phyloP scores from a whole-genome alignment of 2,113 vertebrate species.

The Rutilus rutilus region DNA sequence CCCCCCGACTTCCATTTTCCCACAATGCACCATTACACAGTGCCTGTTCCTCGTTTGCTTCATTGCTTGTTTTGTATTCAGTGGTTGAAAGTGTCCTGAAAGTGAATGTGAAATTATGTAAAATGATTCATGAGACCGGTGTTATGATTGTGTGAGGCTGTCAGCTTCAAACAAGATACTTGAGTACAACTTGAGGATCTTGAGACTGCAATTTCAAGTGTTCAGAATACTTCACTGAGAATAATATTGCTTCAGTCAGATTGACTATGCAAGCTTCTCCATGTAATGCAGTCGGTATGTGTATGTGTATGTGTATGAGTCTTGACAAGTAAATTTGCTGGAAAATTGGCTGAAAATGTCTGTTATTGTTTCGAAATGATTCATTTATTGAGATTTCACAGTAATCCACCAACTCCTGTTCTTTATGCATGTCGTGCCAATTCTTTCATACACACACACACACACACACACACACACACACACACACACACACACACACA shows the following conservation, averaged over 20 bases:
- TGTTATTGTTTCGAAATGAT: slow-evolving; percentile 28
- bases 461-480: neutral
- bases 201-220: neutral
- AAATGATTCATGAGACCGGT: neutral
- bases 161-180: slow-evolving; percentile 8
- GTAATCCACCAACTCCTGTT: slow-evolving; percentile 28
- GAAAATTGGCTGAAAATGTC: slow-evolving; percentile 26
- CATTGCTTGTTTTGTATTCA: slow-evolving; percentile 20
- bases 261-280: neutral
- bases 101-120: slow-evolving; percentile 14
- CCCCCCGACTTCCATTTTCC: slow-evolving; percentile 52
- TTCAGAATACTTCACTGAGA: neutral
- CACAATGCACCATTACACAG: slow-evolving; percentile 60
- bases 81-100: neutral
- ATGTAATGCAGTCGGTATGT: neutral
- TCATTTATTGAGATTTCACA: slow-evolving; percentile 34
- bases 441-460: neutral
- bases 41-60: slow-evolving; percentile 45
- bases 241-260: slow-evolving; percentile 1
- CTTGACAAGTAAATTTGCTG: slow-evolving; percentile 17
- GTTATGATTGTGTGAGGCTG: neutral
- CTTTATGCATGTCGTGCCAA: neutral
- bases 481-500: neutral
- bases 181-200: neutral
- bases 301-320: neutral